Percentiles rank a stretch among this genome's conserved stretches.
Evolutionary conservation across 35 echinoderm and acorn worm species (phyloP).

Genomic region (Apostichopus parvimensis): DNA sequence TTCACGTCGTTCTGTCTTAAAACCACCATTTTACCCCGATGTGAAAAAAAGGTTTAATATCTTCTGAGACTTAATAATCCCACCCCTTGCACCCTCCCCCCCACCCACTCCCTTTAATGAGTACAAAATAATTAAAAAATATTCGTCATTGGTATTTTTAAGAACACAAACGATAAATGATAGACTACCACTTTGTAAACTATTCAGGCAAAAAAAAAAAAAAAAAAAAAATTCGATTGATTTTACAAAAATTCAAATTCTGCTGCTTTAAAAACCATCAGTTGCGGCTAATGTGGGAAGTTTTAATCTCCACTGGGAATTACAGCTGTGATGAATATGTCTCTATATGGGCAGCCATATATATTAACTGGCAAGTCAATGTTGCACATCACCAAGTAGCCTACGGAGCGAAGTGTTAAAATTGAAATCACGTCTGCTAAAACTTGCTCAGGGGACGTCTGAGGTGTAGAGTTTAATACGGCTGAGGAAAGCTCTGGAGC

Average conservation of each 20-base stretch:
- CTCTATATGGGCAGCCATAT: neutral
- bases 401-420: conserved; percentile 30
- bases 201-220: no score
- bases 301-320: conserved; percentile 22
- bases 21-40: no score
- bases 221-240: no score
- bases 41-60: no score
- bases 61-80: no score
- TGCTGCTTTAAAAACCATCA: neutral
- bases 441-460: conserved; percentile 23
- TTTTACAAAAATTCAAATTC: neutral
- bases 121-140: no score
- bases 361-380: neutral
- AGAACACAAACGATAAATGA: neutral
- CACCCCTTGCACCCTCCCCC: no score
- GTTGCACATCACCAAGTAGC: conserved; percentile 24
- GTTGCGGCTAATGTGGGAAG: neutral
- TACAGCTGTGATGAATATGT: conserved; percentile 31
- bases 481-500: conserved; percentile 13
- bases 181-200: no score
- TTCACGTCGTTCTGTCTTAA: no score
- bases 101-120: no score
- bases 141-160: neutral
- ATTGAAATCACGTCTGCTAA: conserved; percentile 51
- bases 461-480: conserved; percentile 37